A percentile compares a stretch with the other conserved stretches of the same genome.
Conservation (phyloP, 2,888 invertebrate species). For the Meliscaeva auricollis region DNA sequence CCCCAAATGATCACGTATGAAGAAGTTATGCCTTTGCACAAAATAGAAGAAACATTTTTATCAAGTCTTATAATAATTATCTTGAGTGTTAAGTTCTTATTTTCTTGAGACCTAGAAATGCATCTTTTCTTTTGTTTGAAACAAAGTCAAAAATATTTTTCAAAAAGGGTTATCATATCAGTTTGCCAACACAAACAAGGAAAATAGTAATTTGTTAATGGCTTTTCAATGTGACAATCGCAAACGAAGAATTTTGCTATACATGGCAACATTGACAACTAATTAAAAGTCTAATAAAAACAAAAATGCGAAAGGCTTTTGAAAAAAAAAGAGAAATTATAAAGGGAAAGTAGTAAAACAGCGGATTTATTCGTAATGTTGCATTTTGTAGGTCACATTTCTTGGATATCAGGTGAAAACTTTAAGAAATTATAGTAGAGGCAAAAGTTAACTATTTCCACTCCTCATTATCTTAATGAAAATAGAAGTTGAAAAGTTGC, state of each 20-base stretch:
- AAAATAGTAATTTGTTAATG: slow-evolving; percentile 15
- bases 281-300: neutral
- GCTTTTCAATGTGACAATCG: neutral
- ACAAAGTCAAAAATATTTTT: neutral
- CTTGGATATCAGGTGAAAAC: neutral
- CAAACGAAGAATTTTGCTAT: slow-evolving; percentile 1
- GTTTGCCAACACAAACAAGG: neutral
- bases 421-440: too few relatives aligned
- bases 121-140: neutral
- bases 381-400: neutral
- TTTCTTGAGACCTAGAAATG: neutral
- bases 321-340: too few relatives aligned
- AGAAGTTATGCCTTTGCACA: too few relatives aligned
- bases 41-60: too few relatives aligned
- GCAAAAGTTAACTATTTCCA: too few relatives aligned
- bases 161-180: neutral
- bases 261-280: neutral
- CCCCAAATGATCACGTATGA: too few relatives aligned
- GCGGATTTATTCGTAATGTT: too few relatives aligned
- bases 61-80: too few relatives aligned
- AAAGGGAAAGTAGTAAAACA: neutral
- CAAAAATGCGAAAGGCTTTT: too few relatives aligned
- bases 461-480: neutral
- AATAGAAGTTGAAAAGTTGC: too few relatives aligned
- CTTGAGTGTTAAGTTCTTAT: neutral